Conservation (phyloP, 2,888 invertebrate genomes). For the Tipula lateralis region DNA sequence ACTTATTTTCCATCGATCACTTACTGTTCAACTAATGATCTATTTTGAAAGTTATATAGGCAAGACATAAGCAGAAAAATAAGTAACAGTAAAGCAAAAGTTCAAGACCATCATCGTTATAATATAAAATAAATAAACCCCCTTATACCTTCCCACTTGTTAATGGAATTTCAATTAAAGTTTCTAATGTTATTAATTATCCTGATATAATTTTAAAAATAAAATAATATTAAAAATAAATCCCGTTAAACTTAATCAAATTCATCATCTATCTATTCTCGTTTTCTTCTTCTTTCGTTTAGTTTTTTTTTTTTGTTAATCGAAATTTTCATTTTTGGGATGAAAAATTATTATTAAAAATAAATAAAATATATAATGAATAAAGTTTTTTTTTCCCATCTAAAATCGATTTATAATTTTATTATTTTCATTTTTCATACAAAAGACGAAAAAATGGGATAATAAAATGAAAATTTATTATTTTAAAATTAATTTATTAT, state of each 20-base stretch:
- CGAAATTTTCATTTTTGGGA: neutral
- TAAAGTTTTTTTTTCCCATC: neutral
- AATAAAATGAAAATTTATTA: conserved; percentile 24
- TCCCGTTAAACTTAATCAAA: conserved; percentile 5
- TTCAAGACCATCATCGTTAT: neutral
- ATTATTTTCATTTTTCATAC: conserved; percentile 3
- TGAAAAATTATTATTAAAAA: neutral
- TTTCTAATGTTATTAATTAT: conserved; percentile 4
- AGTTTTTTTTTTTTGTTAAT: neutral
- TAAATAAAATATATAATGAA: neutral
- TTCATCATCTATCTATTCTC: conserved; percentile 3
- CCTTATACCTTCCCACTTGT: neutral
- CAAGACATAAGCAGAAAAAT: neutral
- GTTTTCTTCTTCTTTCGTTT: no score
- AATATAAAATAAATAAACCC: neutral
- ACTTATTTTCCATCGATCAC: no score
- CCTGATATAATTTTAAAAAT: neutral
- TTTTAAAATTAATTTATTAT: conserved; percentile 19
- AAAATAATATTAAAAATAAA: neutral
- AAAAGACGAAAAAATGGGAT: neutral
- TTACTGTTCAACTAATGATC: no score
- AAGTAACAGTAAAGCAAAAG: neutral
- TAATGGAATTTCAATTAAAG: neutral
- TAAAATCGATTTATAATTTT: conserved; percentile 24
- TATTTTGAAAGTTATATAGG: no score